Conservation (phyloP, 2,888 invertebrate genomes). For the Geotrupes spiniger region DNA sequence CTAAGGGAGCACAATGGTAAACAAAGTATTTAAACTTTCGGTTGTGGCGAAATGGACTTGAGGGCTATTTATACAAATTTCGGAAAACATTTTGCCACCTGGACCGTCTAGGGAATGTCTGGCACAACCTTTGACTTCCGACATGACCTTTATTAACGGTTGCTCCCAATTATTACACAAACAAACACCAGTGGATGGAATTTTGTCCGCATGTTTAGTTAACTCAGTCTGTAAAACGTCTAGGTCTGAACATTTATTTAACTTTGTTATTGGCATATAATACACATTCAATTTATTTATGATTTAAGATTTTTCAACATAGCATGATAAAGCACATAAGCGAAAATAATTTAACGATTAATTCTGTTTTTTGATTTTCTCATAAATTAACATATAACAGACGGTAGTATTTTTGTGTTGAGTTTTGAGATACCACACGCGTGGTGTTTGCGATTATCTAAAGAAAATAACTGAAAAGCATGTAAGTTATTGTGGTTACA, state of each 20-base stretch:
- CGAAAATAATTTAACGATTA: too few species aligned
- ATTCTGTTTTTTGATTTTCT: too few species aligned
- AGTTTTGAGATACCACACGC: too few species aligned
- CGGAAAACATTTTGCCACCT: slow-evolving; percentile 18
- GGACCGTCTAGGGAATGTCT: slow-evolving; percentile 29
- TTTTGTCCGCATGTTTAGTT: slow-evolving; percentile 12
- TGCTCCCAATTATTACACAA: slow-evolving; percentile 22
- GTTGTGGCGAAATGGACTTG: neutral
- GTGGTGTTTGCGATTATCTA: too few species aligned
- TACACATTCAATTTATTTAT: too few species aligned
- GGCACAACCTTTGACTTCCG: slow-evolving; percentile 28
- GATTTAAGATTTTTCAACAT: too few species aligned
- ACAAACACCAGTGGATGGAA: slow-evolving; percentile 7
- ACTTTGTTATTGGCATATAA: too few species aligned
- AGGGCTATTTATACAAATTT: neutral
- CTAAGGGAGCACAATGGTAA: slow-evolving; percentile 16
- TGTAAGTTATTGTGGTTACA: too few species aligned
- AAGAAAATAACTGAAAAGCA: too few species aligned
- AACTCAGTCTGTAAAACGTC: slow-evolving; percentile 17
- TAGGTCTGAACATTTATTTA: neutral
- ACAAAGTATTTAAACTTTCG: neutral
- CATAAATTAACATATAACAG: too few species aligned
- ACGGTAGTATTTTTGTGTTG: too few species aligned
- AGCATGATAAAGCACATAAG: too few species aligned
- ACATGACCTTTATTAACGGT: slow-evolving; percentile 20